Percentiles rank a stretch among this genome's conserved stretches.
phyloP scores from a whole-genome alignment of 1,140 invertebrate species.

The Drosophila saltans region DNA sequence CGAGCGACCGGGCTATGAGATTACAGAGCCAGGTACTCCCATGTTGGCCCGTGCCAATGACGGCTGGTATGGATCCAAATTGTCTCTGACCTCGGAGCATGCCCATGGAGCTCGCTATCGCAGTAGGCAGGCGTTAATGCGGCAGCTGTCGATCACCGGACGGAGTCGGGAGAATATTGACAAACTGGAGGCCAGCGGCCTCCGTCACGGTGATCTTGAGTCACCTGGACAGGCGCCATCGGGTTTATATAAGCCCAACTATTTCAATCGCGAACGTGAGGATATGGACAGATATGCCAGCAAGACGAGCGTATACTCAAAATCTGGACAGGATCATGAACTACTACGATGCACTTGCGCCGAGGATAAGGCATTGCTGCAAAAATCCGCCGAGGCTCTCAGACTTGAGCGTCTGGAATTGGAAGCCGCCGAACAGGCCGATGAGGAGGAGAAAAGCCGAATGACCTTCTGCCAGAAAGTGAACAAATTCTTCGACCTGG shows the following conservation, averaged over 20 bases:
- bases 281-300: constrained; percentile 64
- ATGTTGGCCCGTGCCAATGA: constrained; percentile 88
- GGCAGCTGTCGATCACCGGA: constrained; percentile 40
- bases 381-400: constrained; percentile 59
- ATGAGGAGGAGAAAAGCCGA: constrained; percentile 66
- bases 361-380: constrained; percentile 66
- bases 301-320: constrained; percentile 68
- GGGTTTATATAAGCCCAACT: constrained; percentile 68
- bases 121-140: constrained; percentile 84
- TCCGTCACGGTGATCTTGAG: constrained; percentile 4
- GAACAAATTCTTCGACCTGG: constrained; percentile 87
- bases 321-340: constrained; percentile 39
- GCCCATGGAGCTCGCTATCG: constrained; percentile 83
- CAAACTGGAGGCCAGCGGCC: constrained; percentile 26
- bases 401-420: constrained; percentile 29
- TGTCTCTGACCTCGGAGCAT: constrained; percentile 84
- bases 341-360: constrained; percentile 68
- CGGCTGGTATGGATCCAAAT: constrained; percentile 85
- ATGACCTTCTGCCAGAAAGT: constrained; percentile 84
- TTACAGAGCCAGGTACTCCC: constrained; percentile 86
- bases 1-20: constrained; percentile 86
- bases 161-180: constrained; percentile 64
- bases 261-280: constrained; percentile 84
- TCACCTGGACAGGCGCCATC: background rate
- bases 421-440: constrained; percentile 34